Base-by-base conservation (phyloP, 2,888 invertebrate genomes). In the Macaria liturata region DNA sequence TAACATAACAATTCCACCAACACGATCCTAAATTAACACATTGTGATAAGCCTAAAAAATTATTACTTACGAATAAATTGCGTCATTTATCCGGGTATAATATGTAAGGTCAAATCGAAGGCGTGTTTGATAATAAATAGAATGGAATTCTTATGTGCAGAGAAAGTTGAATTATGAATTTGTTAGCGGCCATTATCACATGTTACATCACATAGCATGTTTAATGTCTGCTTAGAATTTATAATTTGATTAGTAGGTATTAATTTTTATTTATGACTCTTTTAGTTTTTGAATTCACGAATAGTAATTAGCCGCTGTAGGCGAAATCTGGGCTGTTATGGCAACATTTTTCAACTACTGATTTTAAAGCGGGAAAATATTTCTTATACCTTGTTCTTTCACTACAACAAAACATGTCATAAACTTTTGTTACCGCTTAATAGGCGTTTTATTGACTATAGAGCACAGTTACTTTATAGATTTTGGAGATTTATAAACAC, bases 81-180 rank as follows among this genome's bases (percentile, higher is more conserved):
- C 46, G 49, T 46, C 45, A 58, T 50, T 50, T 54, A 53, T 64
- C 56, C 56, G 53, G 56, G 34, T 50, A 30, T 20, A 20, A 20
- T 42, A 54, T 52, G 46, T 48, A 58, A 61, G 58, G 63, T 46
- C 54, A 57, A 49, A 48, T 59, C 53, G 42, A 56, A 60, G 63
- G 63, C 54, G 54, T 58, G 46, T 50, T 61, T 47, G 46, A 56
- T 56, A 59, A 53, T 46, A 59, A 59, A 56, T 61, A 46, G 54
- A 57, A 46, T 60, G 59, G 59, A 60, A 56, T 60, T 49, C 55
- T 58, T 51, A 47, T 59, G 47, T 52, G 51, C 54, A 57, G 64
- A 61, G 65, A 67, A 67, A 65, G 64, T 65, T 67, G 46, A 60
- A 56, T 49, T 60, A 55, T 59, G 46, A 61, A 65, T 64, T 56